These are phyloP conservation scores for Bellardia bayeri DNA, from an alignment of 2,888 invertebrate genomes.

Conservation along the genomic window DNA sequence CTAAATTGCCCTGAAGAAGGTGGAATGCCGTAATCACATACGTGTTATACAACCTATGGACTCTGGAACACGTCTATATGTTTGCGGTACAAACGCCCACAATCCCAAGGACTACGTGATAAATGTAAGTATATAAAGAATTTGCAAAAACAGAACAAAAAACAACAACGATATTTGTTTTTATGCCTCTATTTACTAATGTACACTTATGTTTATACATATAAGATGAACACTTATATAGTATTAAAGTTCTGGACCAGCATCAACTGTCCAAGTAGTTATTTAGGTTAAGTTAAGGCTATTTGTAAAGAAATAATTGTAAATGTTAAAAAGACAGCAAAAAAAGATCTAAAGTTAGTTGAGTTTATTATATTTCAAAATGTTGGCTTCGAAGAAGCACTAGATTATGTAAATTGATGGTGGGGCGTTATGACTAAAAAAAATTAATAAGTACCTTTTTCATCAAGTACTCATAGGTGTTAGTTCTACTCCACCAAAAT, in stretches of 20 bases:
- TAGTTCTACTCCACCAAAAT: too few relatives aligned
- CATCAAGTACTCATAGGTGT: too few relatives aligned
- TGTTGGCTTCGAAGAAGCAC: background rate
- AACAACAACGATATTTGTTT: too few relatives aligned
- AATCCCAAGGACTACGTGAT: constrained; percentile 97
- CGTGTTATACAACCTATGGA: constrained; percentile 97
- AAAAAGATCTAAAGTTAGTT: constrained; percentile 1
- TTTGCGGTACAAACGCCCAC: constrained; percentile 97
- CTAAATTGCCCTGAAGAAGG: constrained; percentile 87
- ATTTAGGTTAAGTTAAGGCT: constrained; percentile 39
- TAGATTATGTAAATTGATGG: too few relatives aligned
- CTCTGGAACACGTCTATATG: constrained; percentile 93
- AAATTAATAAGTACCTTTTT: too few relatives aligned
- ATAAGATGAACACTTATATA: background rate
- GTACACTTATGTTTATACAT: background rate
- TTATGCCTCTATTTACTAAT: too few relatives aligned
- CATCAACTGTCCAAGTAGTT: constrained; percentile 42
- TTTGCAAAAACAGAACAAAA: background rate
- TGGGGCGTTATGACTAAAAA: too few relatives aligned
- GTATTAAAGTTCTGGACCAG: constrained; percentile 40
- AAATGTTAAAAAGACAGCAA: background rate
- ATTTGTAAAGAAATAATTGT: constrained; percentile 48
- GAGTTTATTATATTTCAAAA: constrained; percentile 43
- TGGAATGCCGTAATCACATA: constrained; percentile 97
- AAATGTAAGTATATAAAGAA: constrained; percentile 89